Evolutionary conservation across 1,140 invertebrate genomes (phyloP).

Genomic region (Heliconius himera): DNA sequence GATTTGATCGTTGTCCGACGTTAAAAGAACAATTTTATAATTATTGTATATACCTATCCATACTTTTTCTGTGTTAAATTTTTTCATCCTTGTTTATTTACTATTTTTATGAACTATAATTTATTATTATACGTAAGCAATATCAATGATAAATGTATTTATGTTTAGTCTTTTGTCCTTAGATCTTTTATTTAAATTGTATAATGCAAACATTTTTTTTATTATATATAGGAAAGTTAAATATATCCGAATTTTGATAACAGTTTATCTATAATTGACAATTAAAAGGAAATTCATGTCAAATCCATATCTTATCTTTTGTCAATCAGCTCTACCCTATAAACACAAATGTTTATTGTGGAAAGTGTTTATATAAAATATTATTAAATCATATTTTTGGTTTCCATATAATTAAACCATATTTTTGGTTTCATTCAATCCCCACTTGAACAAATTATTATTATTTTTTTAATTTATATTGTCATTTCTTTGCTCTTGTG

Average conservation of each 20-base stretch:
- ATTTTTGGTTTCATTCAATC: too few species aligned
- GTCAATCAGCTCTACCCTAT: not conserved
- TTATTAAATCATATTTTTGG: too few species aligned
- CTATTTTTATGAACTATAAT: not conserved
- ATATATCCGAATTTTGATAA: not conserved
- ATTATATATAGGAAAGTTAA: not conserved
- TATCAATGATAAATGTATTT: not conserved
- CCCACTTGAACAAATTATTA: too few species aligned
- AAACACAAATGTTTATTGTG: too few species aligned
- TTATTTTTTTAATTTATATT: too few species aligned
- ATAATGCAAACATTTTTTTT: too few species aligned
- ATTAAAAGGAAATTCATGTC: constrained; percentile 18
- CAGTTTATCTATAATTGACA: not conserved
- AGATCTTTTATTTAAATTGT: not conserved
- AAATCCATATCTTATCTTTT: constrained; percentile 15
- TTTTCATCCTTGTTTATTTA: not conserved
- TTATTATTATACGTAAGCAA: not conserved
- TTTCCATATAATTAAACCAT: not conserved
- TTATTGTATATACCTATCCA: too few species aligned
- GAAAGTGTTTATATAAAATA: not conserved
- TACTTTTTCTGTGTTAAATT: not conserved
- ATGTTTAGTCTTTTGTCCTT: not conserved
- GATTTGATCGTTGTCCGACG: constrained; percentile 14
- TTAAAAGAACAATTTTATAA: constrained; percentile 27
- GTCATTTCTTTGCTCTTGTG: too few species aligned